Evolutionary conservation across 1,140 invertebrate genomes (phyloP).

Genomic region (Trichogramma pretiosum): DNA sequence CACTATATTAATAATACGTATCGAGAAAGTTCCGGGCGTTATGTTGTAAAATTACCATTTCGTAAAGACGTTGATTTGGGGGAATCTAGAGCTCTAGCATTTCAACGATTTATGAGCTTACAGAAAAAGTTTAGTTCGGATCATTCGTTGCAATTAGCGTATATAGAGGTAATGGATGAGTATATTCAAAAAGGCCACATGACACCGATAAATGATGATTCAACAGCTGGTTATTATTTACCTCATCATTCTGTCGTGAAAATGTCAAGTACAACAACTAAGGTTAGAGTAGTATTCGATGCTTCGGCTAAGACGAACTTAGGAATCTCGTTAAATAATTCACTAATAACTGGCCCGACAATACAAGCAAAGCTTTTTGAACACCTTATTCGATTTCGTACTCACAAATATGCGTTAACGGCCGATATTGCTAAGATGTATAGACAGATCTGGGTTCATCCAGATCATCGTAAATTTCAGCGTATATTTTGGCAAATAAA

Average conservation of each 20-base stretch:
- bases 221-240: not conserved
- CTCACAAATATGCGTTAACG: not conserved
- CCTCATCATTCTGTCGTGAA: constrained; percentile 2
- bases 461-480: too few species aligned
- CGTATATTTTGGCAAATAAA: constrained; percentile 1
- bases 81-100: too few species aligned
- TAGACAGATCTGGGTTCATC: constrained; percentile 1
- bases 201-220: not conserved
- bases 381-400: not conserved
- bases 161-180: not conserved
- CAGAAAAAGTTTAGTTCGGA: not conserved
- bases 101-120: too few species aligned
- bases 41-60: too few species aligned
- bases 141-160: not conserved
- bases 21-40: too few species aligned
- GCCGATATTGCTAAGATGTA: constrained; percentile 3
- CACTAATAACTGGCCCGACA: constrained; percentile 1
- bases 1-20: too few species aligned
- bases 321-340: not conserved
- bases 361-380: not conserved
- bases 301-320: not conserved
- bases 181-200: not conserved
- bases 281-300: too few species aligned
- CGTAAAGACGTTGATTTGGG: too few species aligned
- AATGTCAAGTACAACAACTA: not conserved